Evolutionary conservation across 2,888 invertebrate species (phyloP), one percentile per base, ranked within the genome.

Genomic region (Amaurobius ferox): DNA sequence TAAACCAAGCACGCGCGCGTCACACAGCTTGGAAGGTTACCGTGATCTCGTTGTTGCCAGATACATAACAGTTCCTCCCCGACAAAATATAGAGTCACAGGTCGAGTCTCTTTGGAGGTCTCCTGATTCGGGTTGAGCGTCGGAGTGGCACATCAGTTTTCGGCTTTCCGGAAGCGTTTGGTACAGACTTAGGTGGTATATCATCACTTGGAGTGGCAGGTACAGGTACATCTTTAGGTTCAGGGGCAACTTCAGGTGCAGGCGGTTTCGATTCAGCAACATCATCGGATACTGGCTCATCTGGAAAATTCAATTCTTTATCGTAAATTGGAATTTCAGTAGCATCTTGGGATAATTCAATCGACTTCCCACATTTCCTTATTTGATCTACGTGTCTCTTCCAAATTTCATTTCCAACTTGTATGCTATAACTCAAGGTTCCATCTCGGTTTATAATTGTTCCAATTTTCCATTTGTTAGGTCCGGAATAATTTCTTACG

Each of bases 321-420:
- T 71, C 71, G 71, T 71, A 71, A 71, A 71, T 71, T 71, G 48
- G 71, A 71, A 48, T 71, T 71, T 71, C 71, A 71, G 71, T 71
- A 62, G 73, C 73, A 61, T 61, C 73, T 73, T 73, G 73, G 73
- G 32, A 73, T 73, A 73, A 73, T 73, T 73, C 73, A 73, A 73
- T 62, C 73, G 73, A 73, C 73, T 73, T 73, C 73, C 73, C 73
- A 73, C 61, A 73, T 73, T 62, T 73, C 61, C 73, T 73, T 73
- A 73, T 73, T 73, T 73, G 73, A 73, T 73, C 73, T 73, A 73
- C 73, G 73, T 73, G 73, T 73, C 73, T 73, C 73, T 73, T 62
- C 73, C 73, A 73, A 73, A 73, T 73, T 73, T 73, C 73, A 73
- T 73, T 73, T 73, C 73, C 73, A 73, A 73, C 73, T 73, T 73